A percentile compares a stretch with the other conserved stretches of the same genome.
phyloP scores from a whole-genome alignment of 2,113 vertebrate species.

The Lampris megalopsis region DNA sequence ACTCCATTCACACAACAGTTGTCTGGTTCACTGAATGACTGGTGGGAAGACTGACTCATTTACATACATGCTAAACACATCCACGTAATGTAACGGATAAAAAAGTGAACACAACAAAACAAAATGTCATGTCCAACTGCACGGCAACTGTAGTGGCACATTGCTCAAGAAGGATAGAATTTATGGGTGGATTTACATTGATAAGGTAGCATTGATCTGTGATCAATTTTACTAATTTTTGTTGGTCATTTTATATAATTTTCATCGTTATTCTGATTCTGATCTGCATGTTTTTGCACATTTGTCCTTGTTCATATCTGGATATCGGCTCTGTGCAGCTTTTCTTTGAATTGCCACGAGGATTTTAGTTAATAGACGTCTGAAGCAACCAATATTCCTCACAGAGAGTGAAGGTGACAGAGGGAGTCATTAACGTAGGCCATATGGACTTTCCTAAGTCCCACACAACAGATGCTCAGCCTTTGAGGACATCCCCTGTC shows the following conservation, averaged over 20 bases:
- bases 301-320: not conserved
- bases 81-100: too few relatives aligned
- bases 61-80: too few relatives aligned
- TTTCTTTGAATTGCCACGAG: not conserved
- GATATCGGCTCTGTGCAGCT: not conserved
- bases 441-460: conserved; percentile 60
- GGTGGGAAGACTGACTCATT: not conserved
- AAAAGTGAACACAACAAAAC: too few relatives aligned
- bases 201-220: too few relatives aligned
- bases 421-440: conserved; percentile 34
- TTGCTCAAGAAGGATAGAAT: too few relatives aligned
- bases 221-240: too few relatives aligned
- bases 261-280: too few relatives aligned
- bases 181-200: too few relatives aligned
- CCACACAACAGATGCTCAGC: conserved; percentile 28
- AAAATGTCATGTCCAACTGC: too few relatives aligned
- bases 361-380: conserved; percentile 36
- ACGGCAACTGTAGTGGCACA: too few relatives aligned
- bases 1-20: too few relatives aligned
- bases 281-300: not conserved
- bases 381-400: conserved; percentile 32
- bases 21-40: not conserved
- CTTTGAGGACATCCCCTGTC: conserved; percentile 72
- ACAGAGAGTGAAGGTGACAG: conserved; percentile 49
- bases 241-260: too few relatives aligned